Evolutionary conservation across 2,888 invertebrate species (phyloP).

Genomic region (Drosophila meridionalis): DNA sequence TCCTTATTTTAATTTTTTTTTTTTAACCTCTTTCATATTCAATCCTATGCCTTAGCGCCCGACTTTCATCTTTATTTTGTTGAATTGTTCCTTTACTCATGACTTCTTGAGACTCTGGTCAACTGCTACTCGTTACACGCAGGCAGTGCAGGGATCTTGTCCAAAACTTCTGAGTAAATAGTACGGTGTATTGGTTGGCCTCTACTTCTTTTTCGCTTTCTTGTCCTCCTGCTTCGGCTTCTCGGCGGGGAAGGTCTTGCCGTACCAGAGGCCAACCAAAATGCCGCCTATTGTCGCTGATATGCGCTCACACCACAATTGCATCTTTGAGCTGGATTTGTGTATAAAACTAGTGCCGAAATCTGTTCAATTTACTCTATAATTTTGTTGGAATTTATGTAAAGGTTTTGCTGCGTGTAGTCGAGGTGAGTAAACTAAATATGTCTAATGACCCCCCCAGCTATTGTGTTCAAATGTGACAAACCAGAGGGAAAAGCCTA

Average conservation of each 20-base stretch:
- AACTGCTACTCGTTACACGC: background rate
- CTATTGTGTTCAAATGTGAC: background rate
- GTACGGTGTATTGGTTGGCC: background rate
- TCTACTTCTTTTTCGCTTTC: slow-evolving; percentile 36
- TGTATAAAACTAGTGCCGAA: slow-evolving; percentile 1
- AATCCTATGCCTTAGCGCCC: background rate
- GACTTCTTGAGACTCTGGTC: background rate
- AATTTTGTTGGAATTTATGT: slow-evolving; percentile 28
- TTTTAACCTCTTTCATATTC: too few relatives aligned
- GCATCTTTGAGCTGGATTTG: slow-evolving; percentile 36
- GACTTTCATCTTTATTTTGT: background rate
- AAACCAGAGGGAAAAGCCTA: slow-evolving; percentile 25
- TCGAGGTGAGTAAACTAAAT: slow-evolving; percentile 24
- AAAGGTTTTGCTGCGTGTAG: slow-evolving; percentile 10
- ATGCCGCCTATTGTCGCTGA: slow-evolving; percentile 56
- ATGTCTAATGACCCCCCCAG: background rate
- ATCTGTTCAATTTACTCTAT: background rate
- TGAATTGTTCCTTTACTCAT: background rate
- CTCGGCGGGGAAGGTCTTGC: slow-evolving; percentile 47
- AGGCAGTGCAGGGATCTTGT: too few relatives aligned
- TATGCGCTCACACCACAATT: slow-evolving; percentile 63
- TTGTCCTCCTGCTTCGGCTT: background rate
- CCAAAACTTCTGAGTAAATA: background rate
- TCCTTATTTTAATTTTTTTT: background rate
- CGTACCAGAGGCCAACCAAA: slow-evolving; percentile 65